Base-by-base conservation (phyloP, 2,888 invertebrate species). In the Pyrgus malvae region DNA sequence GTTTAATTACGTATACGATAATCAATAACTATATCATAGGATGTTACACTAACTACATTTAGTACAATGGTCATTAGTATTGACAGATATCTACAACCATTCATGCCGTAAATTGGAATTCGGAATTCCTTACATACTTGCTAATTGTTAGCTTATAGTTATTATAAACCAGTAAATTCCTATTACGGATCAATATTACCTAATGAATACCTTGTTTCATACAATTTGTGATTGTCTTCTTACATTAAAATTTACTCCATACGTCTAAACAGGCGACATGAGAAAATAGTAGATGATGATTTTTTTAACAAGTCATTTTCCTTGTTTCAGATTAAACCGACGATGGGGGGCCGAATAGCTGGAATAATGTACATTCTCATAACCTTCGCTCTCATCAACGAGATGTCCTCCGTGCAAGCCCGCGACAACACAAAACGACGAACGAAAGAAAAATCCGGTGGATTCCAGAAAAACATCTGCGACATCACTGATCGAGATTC, bases 391-490 rank as follows among this genome's bases (percentile, higher is more conserved):
- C 76, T 89, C 38, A 80, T 87, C 62, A 89, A 83, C 67, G 86
- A 89, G 75, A 86, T 89, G 83, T 84, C 88, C 62, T 80, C 84
- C 63, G 88, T 85, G 11, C 84, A 87, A 66, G 87, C 86, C 11
- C 80, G 80, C 62, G 88, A 88, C 70, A 89, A 80, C 67, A 83
- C 75, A 67, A 90, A 86, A 65, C 72, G 83, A 48, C 72, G 88
- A 23, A 76, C 81, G n/a, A 90, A 90, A 68, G 90, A 90, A 62
- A 91, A 90, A 64, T 68, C 69, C 1, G 86, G 88, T 1, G 88
- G 89, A n/a, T 87, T 89, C 59, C 83, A 83, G 61, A 87, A 84
- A 63, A 92, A 93, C 70, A 89, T 93, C 45, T 93, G 93, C 66
- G 91, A 92, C 66, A 88, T 92, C 58, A 90, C 91, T 33, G 90